These are phyloP conservation scores for Pluvialis apricaria DNA, from an alignment of 2,113 vertebrate species.

Conservation along the genomic window DNA sequence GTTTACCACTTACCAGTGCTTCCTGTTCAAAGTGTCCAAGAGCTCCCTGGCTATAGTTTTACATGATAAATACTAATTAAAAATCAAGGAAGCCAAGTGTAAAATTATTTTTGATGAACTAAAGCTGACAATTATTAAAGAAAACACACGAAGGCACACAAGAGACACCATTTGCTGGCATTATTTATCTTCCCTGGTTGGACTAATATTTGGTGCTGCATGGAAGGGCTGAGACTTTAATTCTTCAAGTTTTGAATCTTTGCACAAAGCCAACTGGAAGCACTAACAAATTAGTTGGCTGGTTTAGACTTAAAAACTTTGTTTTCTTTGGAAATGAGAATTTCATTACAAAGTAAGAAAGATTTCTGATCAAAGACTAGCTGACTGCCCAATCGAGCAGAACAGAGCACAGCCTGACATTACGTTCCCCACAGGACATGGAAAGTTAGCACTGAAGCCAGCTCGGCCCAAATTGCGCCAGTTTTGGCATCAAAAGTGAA, in stretches of 20 bases:
- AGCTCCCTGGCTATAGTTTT: neutral
- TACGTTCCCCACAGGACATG: neutral
- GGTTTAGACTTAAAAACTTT: neutral
- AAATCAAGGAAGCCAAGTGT: neutral
- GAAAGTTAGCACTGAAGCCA: neutral
- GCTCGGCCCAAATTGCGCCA: neutral
- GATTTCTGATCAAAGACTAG: neutral
- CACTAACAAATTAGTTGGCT: neutral
- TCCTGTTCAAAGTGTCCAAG: neutral
- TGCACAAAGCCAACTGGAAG: neutral
- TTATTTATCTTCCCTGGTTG: neutral
- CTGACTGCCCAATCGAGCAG: neutral
- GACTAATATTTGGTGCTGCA: neutral
- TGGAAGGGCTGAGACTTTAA: neutral
- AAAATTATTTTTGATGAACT: neutral
- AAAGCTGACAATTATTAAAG: slow-evolving; percentile 6
- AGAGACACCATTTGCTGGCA: neutral
- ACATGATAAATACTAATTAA: neutral
- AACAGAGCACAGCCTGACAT: neutral
- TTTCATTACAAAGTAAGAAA: neutral
- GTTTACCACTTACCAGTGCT: neutral
- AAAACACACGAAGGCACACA: neutral
- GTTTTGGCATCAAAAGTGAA: neutral
- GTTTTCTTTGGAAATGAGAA: neutral
- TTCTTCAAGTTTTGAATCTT: neutral